Conservation (phyloP, 2,888 invertebrate species). For the Nemoura dubitans region DNA sequence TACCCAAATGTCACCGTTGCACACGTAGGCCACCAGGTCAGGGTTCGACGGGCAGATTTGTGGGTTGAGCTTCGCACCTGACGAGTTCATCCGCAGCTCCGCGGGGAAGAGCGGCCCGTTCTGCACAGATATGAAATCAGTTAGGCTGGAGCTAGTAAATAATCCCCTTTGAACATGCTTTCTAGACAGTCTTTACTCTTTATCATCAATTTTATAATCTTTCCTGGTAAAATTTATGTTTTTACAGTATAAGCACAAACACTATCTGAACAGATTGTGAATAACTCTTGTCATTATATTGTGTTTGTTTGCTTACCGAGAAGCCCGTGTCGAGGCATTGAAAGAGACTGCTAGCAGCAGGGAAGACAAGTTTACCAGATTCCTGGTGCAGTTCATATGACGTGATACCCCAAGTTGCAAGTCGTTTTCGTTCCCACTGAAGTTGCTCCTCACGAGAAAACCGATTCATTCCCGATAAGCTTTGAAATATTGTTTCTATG, state of each 20-base stretch:
- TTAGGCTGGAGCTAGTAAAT: too few relatives aligned
- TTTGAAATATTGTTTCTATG: conserved; percentile 79
- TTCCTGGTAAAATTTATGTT: too few relatives aligned
- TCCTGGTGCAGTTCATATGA: conserved; percentile 87
- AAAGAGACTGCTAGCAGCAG: conserved; percentile 88
- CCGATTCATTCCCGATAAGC: conserved; percentile 65
- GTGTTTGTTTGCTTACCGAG: too few relatives aligned
- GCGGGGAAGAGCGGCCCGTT: conserved; percentile 73
- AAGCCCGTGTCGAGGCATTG: conserved; percentile 81
- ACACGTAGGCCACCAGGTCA: conserved; percentile 88
- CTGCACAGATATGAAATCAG: too few relatives aligned
- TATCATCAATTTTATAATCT: too few relatives aligned
- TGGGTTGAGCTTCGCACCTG: conserved; percentile 79
- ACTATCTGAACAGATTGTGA: too few relatives aligned
- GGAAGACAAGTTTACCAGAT: conserved; percentile 88
- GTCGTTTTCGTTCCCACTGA: conserved; percentile 88
- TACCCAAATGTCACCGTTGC: conserved; percentile 91
- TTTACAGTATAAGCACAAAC: too few relatives aligned
- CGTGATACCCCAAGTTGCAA: conserved; percentile 93
- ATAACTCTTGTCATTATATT: too few relatives aligned
- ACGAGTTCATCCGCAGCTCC: conserved; percentile 70
- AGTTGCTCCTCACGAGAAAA: conserved; percentile 90
- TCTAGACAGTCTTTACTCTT: too few relatives aligned
- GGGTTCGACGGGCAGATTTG: conserved; percentile 84
- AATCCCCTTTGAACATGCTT: too few relatives aligned